Conservation (phyloP, 2,888 invertebrate species). For the Luperina nickerlii region DNA sequence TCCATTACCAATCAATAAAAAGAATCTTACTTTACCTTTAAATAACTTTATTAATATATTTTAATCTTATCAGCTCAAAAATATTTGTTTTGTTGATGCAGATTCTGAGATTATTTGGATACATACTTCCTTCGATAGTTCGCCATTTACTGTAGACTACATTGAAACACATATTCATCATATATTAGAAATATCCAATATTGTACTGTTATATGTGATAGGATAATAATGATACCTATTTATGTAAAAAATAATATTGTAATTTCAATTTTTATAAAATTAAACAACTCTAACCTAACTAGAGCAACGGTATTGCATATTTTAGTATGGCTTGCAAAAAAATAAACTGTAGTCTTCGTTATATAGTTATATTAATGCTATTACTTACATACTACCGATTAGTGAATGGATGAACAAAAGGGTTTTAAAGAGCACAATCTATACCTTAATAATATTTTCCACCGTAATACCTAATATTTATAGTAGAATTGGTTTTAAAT, state of each 20-base stretch:
- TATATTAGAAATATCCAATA: constrained; percentile 2
- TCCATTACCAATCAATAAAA: constrained; percentile 25
- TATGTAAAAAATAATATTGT: not conserved
- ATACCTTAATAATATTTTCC: constrained; percentile 26
- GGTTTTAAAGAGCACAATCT: constrained; percentile 24
- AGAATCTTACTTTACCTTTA: not conserved
- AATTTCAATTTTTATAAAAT: constrained; percentile 29
- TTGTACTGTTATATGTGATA: constrained; percentile 12
- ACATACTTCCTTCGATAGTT: constrained; percentile 13
- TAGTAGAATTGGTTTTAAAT: constrained; percentile 32
- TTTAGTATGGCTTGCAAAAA: not conserved
- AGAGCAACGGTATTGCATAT: not conserved
- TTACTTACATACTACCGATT: not conserved
- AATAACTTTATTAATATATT: constrained; percentile 28
- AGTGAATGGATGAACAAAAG: constrained; percentile 26
- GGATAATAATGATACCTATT: not conserved
- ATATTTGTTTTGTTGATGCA: not conserved
- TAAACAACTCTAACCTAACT: not conserved
- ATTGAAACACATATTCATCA: not conserved
- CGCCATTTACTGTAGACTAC: not conserved
- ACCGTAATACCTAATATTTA: constrained; percentile 26
- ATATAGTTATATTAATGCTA: not conserved
- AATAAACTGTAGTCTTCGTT: constrained; percentile 3
- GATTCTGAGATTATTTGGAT: constrained; percentile 39
- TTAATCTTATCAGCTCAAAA: constrained; percentile 21